Evolutionary conservation across 1,140 invertebrate species (phyloP).

Genomic region (Bathynomus jamesi): DNA sequence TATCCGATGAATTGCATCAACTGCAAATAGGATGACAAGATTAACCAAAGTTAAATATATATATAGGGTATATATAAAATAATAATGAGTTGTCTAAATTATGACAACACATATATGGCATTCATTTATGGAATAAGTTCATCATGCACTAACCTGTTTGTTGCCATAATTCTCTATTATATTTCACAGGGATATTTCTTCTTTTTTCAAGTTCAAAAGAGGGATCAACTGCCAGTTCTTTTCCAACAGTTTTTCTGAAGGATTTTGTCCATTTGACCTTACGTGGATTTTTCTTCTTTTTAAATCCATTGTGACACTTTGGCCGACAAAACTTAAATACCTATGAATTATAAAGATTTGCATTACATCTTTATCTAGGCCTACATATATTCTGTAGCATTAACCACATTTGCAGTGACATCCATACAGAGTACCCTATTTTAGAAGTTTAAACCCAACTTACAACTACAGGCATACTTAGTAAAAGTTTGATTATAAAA

Average conservation of each 20-base stretch:
- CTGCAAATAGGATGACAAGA: neutral
- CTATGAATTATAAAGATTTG: slow-evolving; percentile 49
- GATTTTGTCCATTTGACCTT: slow-evolving; percentile 98
- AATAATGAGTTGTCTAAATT: too few relatives aligned
- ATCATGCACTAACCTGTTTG: neutral
- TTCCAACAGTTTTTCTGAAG: slow-evolving; percentile 89
- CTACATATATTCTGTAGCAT: slow-evolving; percentile 11
- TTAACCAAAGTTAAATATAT: too few relatives aligned
- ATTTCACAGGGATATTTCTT: slow-evolving; percentile 85
- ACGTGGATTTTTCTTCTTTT: slow-evolving; percentile 98
- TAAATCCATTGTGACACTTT: slow-evolving; percentile 96
- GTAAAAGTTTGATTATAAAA: too few relatives aligned
- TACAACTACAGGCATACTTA: too few relatives aligned
- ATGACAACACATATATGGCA: too few relatives aligned
- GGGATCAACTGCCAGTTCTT: slow-evolving; percentile 92
- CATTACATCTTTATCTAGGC: neutral
- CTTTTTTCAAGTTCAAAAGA: slow-evolving; percentile 95
- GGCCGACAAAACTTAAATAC: slow-evolving; percentile 97
- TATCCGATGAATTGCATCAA: neutral
- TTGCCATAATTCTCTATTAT: slow-evolving; percentile 81
- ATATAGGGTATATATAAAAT: too few relatives aligned
- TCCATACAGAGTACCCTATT: too few relatives aligned
- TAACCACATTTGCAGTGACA: too few relatives aligned
- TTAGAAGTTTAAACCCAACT: too few relatives aligned
- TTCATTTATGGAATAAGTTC: too few relatives aligned